Conservation (phyloP, 2,888 invertebrate genomes). For the Uloborus plumipes region DNA sequence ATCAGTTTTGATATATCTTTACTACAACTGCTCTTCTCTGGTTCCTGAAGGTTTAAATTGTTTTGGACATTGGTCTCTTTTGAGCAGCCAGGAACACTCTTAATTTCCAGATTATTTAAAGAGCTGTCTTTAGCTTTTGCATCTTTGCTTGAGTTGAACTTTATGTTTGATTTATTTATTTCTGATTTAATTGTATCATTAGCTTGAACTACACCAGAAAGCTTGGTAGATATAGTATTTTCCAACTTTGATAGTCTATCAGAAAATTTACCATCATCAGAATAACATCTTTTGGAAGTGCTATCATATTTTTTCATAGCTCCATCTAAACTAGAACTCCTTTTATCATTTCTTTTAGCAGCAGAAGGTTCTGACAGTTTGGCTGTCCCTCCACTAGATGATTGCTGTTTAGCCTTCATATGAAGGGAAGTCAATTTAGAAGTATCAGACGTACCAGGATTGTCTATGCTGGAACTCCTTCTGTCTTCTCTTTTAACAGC, state of each 20-base stretch:
- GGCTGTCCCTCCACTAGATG: too few species aligned
- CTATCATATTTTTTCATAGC: too few species aligned
- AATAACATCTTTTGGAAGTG: too few species aligned
- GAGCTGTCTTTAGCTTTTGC: background rate
- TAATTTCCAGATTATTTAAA: too few species aligned
- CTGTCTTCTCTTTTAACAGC: too few species aligned
- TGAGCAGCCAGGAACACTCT: background rate
- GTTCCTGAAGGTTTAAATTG: conserved; percentile 39
- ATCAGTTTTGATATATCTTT: conserved; percentile 57
- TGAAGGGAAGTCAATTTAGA: too few species aligned
- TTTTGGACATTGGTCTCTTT: conserved; percentile 51
- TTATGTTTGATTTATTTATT: background rate
- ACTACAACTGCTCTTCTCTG: conserved; percentile 30
- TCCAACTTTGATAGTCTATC: too few species aligned
- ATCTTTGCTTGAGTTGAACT: background rate
- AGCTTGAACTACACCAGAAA: background rate
- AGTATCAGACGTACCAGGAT: too few species aligned
- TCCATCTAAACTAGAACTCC: background rate
- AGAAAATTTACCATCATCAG: too few species aligned
- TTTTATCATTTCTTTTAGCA: conserved; percentile 1
- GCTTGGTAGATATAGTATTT: background rate
- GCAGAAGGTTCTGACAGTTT: background rate
- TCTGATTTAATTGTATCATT: background rate
- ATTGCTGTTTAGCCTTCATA: too few species aligned
- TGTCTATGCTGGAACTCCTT: too few species aligned